These are phyloP conservation scores for Pangasius macronema DNA, from an alignment of 2,797 vertebrate genomes.

Conservation along the genomic window DNA sequence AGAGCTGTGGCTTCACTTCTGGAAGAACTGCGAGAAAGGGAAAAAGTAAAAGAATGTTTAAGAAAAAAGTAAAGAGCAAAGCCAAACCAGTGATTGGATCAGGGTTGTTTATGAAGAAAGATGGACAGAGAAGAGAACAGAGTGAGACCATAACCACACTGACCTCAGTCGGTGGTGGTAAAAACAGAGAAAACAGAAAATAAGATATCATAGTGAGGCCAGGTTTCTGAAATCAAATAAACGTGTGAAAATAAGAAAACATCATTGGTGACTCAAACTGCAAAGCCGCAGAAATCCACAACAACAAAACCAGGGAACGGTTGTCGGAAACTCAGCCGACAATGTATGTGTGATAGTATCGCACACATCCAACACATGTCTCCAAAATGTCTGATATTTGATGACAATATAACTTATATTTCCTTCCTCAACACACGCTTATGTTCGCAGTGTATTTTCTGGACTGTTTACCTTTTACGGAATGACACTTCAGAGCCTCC, in stretches of 20 bases:
- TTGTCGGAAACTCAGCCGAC: not conserved
- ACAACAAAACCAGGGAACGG: conserved; percentile 15
- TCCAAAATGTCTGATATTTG: conserved; percentile 15
- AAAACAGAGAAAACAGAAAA: conserved; percentile 26
- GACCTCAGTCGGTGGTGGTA: conserved; percentile 23
- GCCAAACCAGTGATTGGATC: conserved; percentile 36
- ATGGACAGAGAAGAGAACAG: conserved; percentile 23
- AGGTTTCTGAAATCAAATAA: conserved; percentile 43
- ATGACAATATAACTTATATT: conserved; percentile 16
- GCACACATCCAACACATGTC: conserved; percentile 15
- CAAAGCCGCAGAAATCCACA: conserved; percentile 30
- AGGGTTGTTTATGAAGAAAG: conserved; percentile 33
- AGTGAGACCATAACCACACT: conserved; percentile 21
- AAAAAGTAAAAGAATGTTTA: not conserved
- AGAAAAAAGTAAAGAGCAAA: not conserved
- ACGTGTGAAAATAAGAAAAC: conserved; percentile 30
- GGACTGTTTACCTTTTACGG: not conserved
- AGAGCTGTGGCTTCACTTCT: not conserved
- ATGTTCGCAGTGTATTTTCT: not conserved
- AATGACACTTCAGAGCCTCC: conserved; percentile 18
- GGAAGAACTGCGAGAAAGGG: not conserved
- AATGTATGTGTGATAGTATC: conserved; percentile 5
- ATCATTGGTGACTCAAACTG: conserved; percentile 27
- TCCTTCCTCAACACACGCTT: not conserved
- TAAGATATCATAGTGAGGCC: not conserved